A percentile compares a stretch with the other conserved stretches of the same genome.
Conservation (phyloP, 2,797 vertebrate species). For the Melanotaenia parkinsoni region DNA sequence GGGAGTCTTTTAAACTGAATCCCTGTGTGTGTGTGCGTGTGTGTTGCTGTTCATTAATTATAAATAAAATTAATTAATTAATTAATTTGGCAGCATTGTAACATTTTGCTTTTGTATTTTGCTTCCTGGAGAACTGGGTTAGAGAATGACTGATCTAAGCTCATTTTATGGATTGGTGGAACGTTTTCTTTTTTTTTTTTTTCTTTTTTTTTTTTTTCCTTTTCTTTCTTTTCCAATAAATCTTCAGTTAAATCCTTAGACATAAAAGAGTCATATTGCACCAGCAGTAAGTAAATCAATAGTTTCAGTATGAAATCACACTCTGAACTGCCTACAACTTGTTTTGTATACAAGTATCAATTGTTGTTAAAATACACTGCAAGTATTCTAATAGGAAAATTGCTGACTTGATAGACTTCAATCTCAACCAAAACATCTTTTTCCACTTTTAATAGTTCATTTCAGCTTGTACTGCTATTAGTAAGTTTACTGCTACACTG, state of each 20-base stretch:
- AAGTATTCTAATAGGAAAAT: slow-evolving; percentile 42
- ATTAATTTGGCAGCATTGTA: not conserved
- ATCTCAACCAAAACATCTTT: slow-evolving; percentile 1
- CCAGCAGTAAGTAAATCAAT: not conserved
- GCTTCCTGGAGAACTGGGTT: not conserved
- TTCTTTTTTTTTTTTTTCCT: not conserved
- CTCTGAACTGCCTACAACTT: not conserved
- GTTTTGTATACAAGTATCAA: not conserved
- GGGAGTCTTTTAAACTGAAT: slow-evolving; percentile 23
- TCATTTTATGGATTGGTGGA: not conserved
- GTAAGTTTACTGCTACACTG: not conserved
- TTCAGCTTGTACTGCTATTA: not conserved
- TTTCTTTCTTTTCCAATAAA: not conserved
- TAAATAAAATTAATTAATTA: too few relatives aligned
- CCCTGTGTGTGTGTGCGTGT: slow-evolving; percentile 3
- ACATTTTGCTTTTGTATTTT: not conserved
- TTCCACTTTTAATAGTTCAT: not conserved
- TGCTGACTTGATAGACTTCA: slow-evolving; percentile 24
- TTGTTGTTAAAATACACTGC: slow-evolving; percentile 28
- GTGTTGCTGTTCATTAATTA: not conserved
- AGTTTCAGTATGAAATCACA: slow-evolving; percentile 21
- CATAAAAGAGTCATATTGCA: slow-evolving; percentile 5
- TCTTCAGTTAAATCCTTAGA: not conserved
- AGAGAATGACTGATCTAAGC: not conserved
- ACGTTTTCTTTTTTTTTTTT: not conserved